These are phyloP conservation scores for Hirtodrosophila histrioides DNA, from an alignment of 2,888 invertebrate genomes.

Conservation along the genomic window DNA sequence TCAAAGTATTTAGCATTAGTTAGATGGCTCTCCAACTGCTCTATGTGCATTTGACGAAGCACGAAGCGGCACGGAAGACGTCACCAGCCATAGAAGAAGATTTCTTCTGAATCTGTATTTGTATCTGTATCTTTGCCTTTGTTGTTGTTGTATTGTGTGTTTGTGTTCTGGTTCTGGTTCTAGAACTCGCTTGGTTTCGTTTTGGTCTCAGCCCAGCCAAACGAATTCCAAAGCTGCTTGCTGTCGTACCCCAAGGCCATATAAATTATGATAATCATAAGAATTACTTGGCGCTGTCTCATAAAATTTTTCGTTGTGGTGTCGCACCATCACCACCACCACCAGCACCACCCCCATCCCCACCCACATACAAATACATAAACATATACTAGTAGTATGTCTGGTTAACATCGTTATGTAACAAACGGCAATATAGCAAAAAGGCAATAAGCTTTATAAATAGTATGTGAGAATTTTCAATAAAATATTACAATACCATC, in stretches of 20 bases:
- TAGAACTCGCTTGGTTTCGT: constrained; percentile 53
- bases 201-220: constrained; percentile 34
- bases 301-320: constrained; percentile 35
- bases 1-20: constrained; percentile 80
- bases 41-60: constrained; percentile 58
- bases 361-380: constrained; percentile 13
- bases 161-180: constrained; percentile 47
- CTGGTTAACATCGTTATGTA: constrained; percentile 45
- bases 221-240: constrained; percentile 41
- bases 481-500: constrained; percentile 49
- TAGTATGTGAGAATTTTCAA: constrained; percentile 65
- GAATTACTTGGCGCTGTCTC: constrained; percentile 71
- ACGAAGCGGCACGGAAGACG: constrained; percentile 79
- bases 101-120: constrained; percentile 30
- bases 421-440: constrained; percentile 54
- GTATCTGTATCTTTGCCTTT: constrained; percentile 16
- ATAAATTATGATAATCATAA: constrained; percentile 80
- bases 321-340: constrained; percentile 12
- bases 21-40: constrained; percentile 66
- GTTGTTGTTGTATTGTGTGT: not conserved
- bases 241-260: constrained; percentile 70
- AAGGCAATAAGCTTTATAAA: constrained; percentile 46
- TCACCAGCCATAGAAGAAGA: constrained; percentile 50
- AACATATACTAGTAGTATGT: not conserved
- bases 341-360: constrained; percentile 4